Evolutionary conservation across 2,113 vertebrate genomes (phyloP).

Genomic region (Osmerus mordax): DNA sequence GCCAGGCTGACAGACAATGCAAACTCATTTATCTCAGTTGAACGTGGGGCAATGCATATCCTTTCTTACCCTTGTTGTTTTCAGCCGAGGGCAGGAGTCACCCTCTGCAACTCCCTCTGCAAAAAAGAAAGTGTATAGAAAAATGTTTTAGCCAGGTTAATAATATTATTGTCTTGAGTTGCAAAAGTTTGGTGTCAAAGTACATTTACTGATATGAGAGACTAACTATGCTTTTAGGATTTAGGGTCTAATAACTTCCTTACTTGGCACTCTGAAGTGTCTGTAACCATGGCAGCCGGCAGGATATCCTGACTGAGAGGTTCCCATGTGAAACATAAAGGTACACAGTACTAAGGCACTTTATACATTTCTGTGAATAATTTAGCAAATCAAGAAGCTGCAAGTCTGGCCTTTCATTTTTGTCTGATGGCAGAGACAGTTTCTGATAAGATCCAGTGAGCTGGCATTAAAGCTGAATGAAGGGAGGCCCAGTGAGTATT

Average conservation of each 20-base stretch:
- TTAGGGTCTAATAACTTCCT: conserved; percentile 71
- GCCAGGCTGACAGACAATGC: conserved; percentile 92
- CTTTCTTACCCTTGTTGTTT: conserved; percentile 77
- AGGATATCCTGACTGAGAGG: conserved; percentile 23
- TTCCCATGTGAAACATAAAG: conserved; percentile 26
- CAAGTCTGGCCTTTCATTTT: conserved; percentile 29
- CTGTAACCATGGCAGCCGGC: conserved; percentile 22
- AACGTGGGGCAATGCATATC: conserved; percentile 71
- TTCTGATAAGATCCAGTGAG: conserved; percentile 12
- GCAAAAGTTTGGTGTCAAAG: neutral
- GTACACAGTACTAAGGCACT: conserved; percentile 28
- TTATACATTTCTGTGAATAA: conserved; percentile 41
- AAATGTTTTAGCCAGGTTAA: neutral
- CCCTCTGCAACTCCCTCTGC: conserved; percentile 13
- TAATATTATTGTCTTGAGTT: neutral
- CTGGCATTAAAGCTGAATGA: conserved; percentile 15
- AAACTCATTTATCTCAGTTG: conserved; percentile 91
- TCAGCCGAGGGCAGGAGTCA: conserved; percentile 44
- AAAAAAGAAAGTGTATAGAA: neutral
- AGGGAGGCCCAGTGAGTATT: conserved; percentile 10
- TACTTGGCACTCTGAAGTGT: conserved; percentile 20
- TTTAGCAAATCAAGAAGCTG: conserved; percentile 30
- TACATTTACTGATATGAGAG: conserved; percentile 11
- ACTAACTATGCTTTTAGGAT: conserved; percentile 6
- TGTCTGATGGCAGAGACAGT: conserved; percentile 14